Percentiles rank a stretch among this genome's conserved stretches.
Conservation (phyloP, 2,888 invertebrate genomes). For the Cantharis lateralis region DNA sequence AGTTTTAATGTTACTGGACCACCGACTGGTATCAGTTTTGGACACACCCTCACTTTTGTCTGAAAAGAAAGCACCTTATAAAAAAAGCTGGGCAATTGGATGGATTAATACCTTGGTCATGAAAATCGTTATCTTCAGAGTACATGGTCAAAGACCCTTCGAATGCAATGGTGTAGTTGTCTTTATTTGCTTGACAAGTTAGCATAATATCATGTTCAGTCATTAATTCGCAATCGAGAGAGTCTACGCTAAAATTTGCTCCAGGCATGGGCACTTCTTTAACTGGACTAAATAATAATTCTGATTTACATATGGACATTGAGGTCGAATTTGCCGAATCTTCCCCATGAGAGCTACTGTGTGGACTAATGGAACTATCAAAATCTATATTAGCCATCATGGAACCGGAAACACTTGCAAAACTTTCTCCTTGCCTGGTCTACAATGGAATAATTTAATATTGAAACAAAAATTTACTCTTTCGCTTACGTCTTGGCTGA, state of each 20-base stretch:
- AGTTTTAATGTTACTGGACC: slow-evolving; percentile 44
- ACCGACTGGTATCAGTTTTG: slow-evolving; percentile 45
- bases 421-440: slow-evolving; percentile 74
- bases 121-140: slow-evolving; percentile 82
- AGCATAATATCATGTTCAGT: slow-evolving; percentile 84
- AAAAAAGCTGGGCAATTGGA: neutral
- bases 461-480: neutral
- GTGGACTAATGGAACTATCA: slow-evolving; percentile 75
- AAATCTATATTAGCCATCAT: slow-evolving; percentile 80
- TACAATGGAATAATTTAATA: neutral
- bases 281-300: slow-evolving; percentile 87
- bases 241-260: slow-evolving; percentile 85
- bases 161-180: slow-evolving; percentile 94
- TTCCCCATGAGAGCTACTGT: slow-evolving; percentile 77
- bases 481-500: slow-evolving; percentile 52
- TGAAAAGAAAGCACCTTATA: slow-evolving; percentile 15
- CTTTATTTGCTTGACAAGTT: slow-evolving; percentile 90
- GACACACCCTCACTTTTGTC: slow-evolving; percentile 48
- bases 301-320: slow-evolving; percentile 91
- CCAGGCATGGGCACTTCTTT: slow-evolving; percentile 76
- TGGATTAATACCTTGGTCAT: slow-evolving; percentile 52
- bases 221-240: slow-evolving; percentile 83
- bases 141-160: slow-evolving; percentile 86
- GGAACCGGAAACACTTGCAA: slow-evolving; percentile 80
- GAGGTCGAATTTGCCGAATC: slow-evolving; percentile 77